Evolutionary conservation across 2,797 vertebrate species (phyloP).

Genomic region (Arctocebus calabarensis): DNA sequence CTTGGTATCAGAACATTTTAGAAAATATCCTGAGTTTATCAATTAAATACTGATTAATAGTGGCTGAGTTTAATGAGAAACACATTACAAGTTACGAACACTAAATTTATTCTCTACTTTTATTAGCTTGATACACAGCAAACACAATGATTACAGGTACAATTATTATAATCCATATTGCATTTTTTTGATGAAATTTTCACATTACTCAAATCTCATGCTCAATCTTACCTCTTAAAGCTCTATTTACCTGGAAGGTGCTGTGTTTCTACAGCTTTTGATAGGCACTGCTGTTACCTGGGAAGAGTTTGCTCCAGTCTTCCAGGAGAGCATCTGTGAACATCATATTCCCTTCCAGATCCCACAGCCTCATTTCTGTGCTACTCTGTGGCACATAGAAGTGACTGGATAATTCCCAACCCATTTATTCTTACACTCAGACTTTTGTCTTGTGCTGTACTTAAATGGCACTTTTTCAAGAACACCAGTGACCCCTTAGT

Average conservation of each 20-base stretch:
- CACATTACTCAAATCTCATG: neutral
- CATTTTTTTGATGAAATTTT: slow-evolving; percentile 2
- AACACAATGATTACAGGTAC: neutral
- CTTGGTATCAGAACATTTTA: neutral
- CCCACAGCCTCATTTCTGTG: neutral
- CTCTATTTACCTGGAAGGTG: neutral
- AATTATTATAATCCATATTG: slow-evolving; percentile 1
- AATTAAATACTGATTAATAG: slow-evolving; percentile 25
- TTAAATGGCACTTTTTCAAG: neutral
- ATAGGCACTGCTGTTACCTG: neutral
- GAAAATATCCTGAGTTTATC: neutral
- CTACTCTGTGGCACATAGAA: neutral
- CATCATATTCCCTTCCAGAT: neutral
- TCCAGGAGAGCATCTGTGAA: neutral
- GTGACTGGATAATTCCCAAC: neutral
- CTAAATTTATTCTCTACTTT: neutral
- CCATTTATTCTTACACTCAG: neutral
- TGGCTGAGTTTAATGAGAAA: neutral
- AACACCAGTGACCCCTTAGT: neutral
- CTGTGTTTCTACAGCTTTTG: neutral
- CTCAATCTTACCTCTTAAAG: neutral
- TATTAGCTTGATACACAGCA: neutral
- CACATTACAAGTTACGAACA: neutral
- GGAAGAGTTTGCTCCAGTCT: neutral
- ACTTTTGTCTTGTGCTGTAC: neutral